A percentile compares a stretch with the other conserved stretches of the same genome.
Evolutionary conservation across 2,113 vertebrate species (phyloP).

Genomic region (Maccullochella peelii): DNA sequence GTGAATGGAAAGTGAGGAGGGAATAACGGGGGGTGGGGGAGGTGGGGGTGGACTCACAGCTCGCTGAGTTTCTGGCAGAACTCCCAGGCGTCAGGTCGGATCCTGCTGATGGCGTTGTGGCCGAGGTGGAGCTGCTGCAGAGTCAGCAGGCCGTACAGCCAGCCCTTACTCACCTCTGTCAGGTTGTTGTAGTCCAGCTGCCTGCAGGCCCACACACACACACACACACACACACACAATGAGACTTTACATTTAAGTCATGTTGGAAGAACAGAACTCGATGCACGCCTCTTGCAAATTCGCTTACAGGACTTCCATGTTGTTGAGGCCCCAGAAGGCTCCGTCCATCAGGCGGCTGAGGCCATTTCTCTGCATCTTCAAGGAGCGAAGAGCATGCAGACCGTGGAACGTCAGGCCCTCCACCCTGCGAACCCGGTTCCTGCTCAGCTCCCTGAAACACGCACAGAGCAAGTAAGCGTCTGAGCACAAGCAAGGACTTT

Average conservation of each 20-base stretch:
- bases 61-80: slow-evolving; percentile 97
- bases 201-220: slow-evolving; percentile 80
- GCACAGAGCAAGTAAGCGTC: neutral
- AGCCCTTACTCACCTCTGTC: slow-evolving; percentile 96
- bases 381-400: slow-evolving; percentile 89
- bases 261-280: accelerated
- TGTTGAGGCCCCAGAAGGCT: slow-evolving; percentile 95
- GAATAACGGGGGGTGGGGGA: slow-evolving; percentile 20
- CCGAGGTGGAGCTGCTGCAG: slow-evolving; percentile 95
- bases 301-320: slow-evolving; percentile 95
- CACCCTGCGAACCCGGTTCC: slow-evolving; percentile 92
- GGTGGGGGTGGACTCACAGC: slow-evolving; percentile 89
- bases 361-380: slow-evolving; percentile 93
- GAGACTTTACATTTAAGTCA: neutral
- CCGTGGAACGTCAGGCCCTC: slow-evolving; percentile 96
- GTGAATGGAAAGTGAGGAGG: slow-evolving; percentile 63
- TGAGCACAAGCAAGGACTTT: neutral
- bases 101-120: slow-evolving; percentile 94
- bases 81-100: slow-evolving; percentile 96
- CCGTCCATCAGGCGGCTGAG: slow-evolving; percentile 94
- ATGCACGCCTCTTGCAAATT: accelerated
- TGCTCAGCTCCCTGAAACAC: slow-evolving; percentile 90
- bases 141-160: slow-evolving; percentile 95
- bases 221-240: slow-evolving; percentile 1
- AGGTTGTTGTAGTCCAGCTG: slow-evolving; percentile 97